Evolutionary conservation across 2,888 invertebrate genomes (phyloP), one percentile per base, ranked within the genome.

Genomic region (Orthonychiurus folsomi): DNA sequence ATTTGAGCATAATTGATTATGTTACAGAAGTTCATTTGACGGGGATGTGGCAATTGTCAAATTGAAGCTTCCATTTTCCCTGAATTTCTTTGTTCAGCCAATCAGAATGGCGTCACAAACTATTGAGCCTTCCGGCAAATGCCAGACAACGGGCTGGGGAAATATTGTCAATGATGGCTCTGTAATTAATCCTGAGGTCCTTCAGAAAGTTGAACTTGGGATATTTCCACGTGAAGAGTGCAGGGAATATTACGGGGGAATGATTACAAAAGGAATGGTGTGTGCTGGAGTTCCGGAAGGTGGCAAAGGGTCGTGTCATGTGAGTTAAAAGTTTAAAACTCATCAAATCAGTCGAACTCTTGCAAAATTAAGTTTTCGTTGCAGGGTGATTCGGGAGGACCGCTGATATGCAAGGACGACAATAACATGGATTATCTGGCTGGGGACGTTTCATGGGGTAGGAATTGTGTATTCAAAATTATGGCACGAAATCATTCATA

Each of bases 361-460:
- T n/a, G 52, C 23, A 15, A 61, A 18, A 26, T 57, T n/a, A n/a
- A 27, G 15, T n/a, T n/a, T 12, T 21, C 20, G 25, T 72, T 72
- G 37, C 65, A 77, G 76, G 78, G 79, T 3, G 79, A 79, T 70
- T 76, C 76, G 27, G 78, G 78, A 18, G 78, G 78, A 0, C 78
- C 78, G 1, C 64, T 79, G 20, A 72, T 75, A 3, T 78, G 77
- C 65, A 70, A 68, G 58, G 66, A 72, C 50, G 28, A 62, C 1
- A 74, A 73, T 59, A 73, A 72, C n/a, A 73, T 73, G 3, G 70
- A 73, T 61, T 76, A 76, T 59, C 66, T 78, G 28, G 78, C 77
- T 64, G 78, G 78, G n/a, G 9, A 5, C 5, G 52, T 52, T 12
- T 52, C 52, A 23, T 59, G 59, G 59, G 59, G n/a, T n/a, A n/a